phyloP scores from a whole-genome alignment of 2,888 invertebrate species.

The Dorcus hopei region DNA sequence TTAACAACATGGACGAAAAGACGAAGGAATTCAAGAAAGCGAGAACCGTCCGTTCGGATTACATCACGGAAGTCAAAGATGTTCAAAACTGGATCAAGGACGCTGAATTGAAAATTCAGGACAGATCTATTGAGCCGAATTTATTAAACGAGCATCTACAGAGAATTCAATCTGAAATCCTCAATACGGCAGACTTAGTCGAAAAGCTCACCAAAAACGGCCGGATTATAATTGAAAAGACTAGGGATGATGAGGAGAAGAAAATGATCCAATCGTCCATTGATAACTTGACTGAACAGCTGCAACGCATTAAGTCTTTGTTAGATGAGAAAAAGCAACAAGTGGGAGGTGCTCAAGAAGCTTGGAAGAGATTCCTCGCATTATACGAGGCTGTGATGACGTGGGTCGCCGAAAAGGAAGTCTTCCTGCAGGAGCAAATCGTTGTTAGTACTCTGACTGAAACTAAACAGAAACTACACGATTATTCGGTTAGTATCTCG shows the following conservation, averaged over 20 bases:
- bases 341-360: constrained; percentile 83
- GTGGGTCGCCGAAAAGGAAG: constrained; percentile 81
- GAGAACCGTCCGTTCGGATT: constrained; percentile 76
- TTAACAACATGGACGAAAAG: constrained; percentile 82
- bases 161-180: constrained; percentile 72
- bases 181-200: constrained; percentile 68
- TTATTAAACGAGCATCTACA: constrained; percentile 74
- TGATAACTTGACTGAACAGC: constrained; percentile 71
- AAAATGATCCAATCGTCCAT: constrained; percentile 73
- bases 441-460: constrained; percentile 75
- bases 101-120: constrained; percentile 79
- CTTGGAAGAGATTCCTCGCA: constrained; percentile 82
- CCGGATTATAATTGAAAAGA: constrained; percentile 73
- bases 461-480: constrained; percentile 80
- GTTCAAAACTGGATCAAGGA: constrained; percentile 81
- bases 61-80: constrained; percentile 73
- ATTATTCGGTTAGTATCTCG: constrained; percentile 67
- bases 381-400: constrained; percentile 76
- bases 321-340: constrained; percentile 80
- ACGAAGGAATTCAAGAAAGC: constrained; percentile 85
- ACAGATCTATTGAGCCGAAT: constrained; percentile 74
- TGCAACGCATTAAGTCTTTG: constrained; percentile 73
- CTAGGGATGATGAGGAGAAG: constrained; percentile 73
- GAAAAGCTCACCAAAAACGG: constrained; percentile 78
- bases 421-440: constrained; percentile 75